Base-by-base conservation (phyloP, 1,140 invertebrate genomes). In the Battus philenor region DNA sequence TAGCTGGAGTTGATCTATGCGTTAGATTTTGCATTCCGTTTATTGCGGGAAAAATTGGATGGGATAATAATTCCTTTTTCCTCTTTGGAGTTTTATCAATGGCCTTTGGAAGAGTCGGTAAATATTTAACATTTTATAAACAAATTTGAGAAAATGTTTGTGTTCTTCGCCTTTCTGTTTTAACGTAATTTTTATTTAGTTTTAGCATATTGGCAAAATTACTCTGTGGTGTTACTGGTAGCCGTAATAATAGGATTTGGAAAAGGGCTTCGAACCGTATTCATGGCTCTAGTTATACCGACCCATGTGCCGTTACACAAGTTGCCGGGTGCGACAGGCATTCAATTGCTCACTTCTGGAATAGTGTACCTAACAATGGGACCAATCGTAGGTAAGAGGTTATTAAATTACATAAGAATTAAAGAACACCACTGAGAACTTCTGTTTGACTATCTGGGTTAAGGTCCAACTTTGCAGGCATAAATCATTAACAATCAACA, bases 51-150 rank as follows among this genome's bases (percentile, higher is more conserved):
- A 89, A 87, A 69, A 86, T 91, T 6, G 80, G 87, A n/a, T 89
- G 89, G 76, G 86, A 91, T 22, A 89, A 92, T 41, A 89, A 89
- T 51, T 83, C 88, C 0, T 91, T 93, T 73, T 93, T 91, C 54
- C 71, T 93, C 9, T 77, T 90, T 24, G 91, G 91, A 55, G 87
- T 93, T 2, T 61, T 89, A 4, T 80, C 89, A 17, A 89, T 93
- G 53, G 89, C 91, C 0, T 66, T 89, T 16, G 89, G 90, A 12
- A 87, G 92, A 88, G 87, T 88, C 13, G 77, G 91, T 92, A 88
- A 88, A 72, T 59, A 39, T 16, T n/a, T 41, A n/a, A n/a, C n/a
- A n/a, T n/a, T n/a, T n/a, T n/a, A n/a, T n/a, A n/a, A n/a, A n/a
- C n/a, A n/a, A n/a, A n/a, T n/a, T n/a, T n/a, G n/a, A n/a, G n/a